These are phyloP conservation scores for Paragorgia papillata DNA, from an alignment of 92 coral and sea anemone species.

Conservation along the genomic window DNA sequence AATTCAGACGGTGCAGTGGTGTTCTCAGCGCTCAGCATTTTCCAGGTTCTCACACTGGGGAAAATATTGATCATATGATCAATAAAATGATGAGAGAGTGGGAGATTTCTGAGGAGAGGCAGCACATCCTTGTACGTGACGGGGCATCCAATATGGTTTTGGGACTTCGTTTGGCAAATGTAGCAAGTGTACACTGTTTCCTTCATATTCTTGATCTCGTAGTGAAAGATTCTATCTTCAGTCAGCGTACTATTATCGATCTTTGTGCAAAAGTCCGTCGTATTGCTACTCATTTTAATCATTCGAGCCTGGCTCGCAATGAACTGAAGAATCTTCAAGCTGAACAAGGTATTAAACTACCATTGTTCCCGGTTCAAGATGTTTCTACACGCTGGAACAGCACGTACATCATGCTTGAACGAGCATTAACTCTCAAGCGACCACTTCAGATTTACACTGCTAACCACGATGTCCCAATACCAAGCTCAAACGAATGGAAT, in stretches of 20 bases:
- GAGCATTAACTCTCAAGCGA: conserved; percentile 39
- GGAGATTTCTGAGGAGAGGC: conserved; percentile 38
- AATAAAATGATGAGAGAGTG: conserved; percentile 9
- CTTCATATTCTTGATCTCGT: conserved; percentile 38
- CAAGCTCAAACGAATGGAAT: conserved; percentile 33
- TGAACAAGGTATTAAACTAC: conserved; percentile 23
- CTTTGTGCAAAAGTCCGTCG: conserved; percentile 35
- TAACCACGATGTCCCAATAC: conserved; percentile 30
- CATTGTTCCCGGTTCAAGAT: conserved; percentile 40
- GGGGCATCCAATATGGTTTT: conserved; percentile 36
- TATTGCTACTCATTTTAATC: conserved; percentile 40
- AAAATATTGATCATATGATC: conserved; percentile 23
- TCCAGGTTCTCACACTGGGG: conserved; percentile 39
- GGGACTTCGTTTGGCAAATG: conserved; percentile 30
- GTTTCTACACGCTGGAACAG: conserved; percentile 42
- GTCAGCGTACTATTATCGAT: conserved; percentile 39
- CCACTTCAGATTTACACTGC: conserved; percentile 43
- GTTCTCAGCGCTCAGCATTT: conserved; percentile 39
- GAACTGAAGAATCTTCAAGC: conserved; percentile 40
- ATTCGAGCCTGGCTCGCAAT: conserved; percentile 29
- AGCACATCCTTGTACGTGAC: conserved; percentile 31
- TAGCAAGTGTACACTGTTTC: conserved; percentile 20
- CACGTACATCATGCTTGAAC: conserved; percentile 43
- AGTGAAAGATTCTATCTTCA: conserved; percentile 26
- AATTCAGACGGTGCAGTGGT: conserved; percentile 7